These are phyloP conservation scores for Myanophis thanlyinensis DNA, from an alignment of 2,113 vertebrate species.

Conservation along the genomic window DNA sequence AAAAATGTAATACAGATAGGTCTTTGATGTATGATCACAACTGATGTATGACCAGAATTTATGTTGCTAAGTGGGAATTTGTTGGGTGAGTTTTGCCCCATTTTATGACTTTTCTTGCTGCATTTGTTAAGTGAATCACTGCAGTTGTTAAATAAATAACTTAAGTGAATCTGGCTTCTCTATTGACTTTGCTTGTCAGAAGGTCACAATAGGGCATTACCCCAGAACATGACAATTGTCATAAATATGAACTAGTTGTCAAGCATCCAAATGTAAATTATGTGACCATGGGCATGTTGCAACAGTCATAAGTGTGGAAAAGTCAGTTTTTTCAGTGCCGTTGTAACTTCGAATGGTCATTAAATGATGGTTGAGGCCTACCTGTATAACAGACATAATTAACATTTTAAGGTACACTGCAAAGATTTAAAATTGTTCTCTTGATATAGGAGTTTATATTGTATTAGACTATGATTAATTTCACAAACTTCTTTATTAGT, in stretches of 20 bases:
- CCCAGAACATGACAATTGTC: background rate
- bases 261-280: background rate
- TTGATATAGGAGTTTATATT: constrained; percentile 48
- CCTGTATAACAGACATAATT: constrained; percentile 10
- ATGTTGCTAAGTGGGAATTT: background rate
- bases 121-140: background rate
- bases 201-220: background rate
- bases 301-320: background rate
- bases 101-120: background rate
- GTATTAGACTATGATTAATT: constrained; percentile 50
- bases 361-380: background rate
- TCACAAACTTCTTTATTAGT: constrained; percentile 42
- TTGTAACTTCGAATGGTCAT: background rate
- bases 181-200: background rate
- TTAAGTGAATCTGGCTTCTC: background rate
- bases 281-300: background rate
- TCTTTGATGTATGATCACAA: background rate
- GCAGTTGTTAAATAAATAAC: background rate
- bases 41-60: background rate
- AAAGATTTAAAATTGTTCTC: constrained; percentile 34
- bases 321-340: background rate
- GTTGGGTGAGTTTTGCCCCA: background rate
- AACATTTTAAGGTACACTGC: constrained; percentile 28
- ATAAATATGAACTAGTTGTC: background rate
- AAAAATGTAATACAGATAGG: constrained; percentile 9